Base-by-base conservation (phyloP, 2,888 invertebrate genomes). In the Acanthoscelides obtectus region DNA sequence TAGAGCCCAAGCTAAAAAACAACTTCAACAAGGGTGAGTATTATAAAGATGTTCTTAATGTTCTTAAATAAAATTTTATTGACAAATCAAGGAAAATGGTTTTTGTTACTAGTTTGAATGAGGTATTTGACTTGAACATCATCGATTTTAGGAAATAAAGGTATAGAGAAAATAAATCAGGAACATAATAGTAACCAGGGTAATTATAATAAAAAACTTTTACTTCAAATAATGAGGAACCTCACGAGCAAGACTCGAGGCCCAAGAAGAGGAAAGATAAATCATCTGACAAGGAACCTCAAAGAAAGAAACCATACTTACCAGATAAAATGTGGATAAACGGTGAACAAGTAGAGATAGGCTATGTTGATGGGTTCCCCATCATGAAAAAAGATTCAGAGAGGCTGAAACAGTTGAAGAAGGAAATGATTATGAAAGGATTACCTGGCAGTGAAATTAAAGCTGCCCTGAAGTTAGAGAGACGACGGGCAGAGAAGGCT, bases 401-500 rank as follows among this genome's bases (percentile, higher is more conserved):
- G 25, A 86, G 92, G 73, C 82, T 94, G 12, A 86, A 86, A 71
- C 87, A 90, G 71, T 83, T 93, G n/a, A 88, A 88, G 77, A 87
- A 88, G 71, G 88, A 88, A 79, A 89, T 93, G 89, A 87, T 90
- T 0, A 88, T 88, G 72, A 91, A 90, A 84, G 91, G 90, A 0
- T 88, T 93, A 73, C 91, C 93, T 0, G 88, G 89, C 80, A 89
- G 89, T 79, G 92, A 93, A 81, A 89, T 93, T 0, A 86, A 90
- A 70, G 85, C 86, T 65, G 90, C 91, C 2, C 87, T 93, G 83
- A 92, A 93, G 82, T 79, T 91, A 20, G 92, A 93, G 81, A 87
- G 93, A 68, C 85, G 93, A 72, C 88, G 89, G 81, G 92, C 93
- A 4, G 93, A 94, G 80, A 93, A 93, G 83, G 89, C 89, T 0